Evolutionary conservation across 1,140 invertebrate genomes (phyloP).

Genomic region (Bilobella aurantiaca): DNA sequence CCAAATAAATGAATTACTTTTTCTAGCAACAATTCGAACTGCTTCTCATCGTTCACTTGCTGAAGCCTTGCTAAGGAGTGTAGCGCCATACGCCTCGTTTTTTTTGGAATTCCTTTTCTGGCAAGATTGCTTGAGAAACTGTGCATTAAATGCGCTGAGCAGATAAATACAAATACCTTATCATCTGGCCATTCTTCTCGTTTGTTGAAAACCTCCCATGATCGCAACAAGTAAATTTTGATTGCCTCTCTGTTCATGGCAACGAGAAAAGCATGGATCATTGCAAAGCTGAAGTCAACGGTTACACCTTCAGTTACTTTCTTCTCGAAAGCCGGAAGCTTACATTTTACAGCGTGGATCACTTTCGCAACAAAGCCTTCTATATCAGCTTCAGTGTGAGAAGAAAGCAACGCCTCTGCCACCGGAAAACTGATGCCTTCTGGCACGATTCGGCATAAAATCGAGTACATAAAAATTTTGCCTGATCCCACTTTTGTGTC

Average conservation of each 20-base stretch:
- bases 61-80: background rate
- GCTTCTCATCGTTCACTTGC: background rate
- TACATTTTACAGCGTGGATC: background rate
- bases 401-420: background rate
- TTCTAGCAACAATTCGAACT: background rate
- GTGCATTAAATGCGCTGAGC: background rate
- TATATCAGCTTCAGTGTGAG: background rate
- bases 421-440: background rate
- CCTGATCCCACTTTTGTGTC: background rate
- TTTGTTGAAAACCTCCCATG: background rate
- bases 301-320: background rate
- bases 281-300: background rate
- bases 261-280: background rate
- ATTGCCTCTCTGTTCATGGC: background rate
- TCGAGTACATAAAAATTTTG: background rate
- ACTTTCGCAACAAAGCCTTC: background rate
- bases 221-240: background rate
- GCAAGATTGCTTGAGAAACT: background rate
- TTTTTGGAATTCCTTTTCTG: background rate
- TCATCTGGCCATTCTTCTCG: background rate
- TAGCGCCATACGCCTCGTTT: background rate
- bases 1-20: background rate
- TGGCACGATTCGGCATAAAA: background rate
- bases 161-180: background rate
- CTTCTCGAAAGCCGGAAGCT: background rate